phyloP scores from a whole-genome alignment of 2,888 invertebrate genomes.

The Glaucopsyche alexis region DNA sequence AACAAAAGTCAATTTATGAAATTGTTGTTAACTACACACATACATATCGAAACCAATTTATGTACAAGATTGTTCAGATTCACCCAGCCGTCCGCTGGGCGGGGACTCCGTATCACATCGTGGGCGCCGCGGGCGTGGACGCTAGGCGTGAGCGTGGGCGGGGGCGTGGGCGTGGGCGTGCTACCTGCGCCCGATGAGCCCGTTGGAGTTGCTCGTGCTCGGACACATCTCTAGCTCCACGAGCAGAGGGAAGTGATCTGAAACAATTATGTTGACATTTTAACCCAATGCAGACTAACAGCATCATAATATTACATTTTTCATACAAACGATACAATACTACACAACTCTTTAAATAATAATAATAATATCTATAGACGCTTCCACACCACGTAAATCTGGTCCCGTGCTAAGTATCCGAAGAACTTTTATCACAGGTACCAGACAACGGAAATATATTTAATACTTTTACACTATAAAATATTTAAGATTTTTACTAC shows the following conservation, averaged over 20 bases:
- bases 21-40: slow-evolving; percentile 11
- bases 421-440: no score
- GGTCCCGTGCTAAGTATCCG: no score
- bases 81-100: not conserved
- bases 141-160: slow-evolving; percentile 45
- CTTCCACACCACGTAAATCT: no score
- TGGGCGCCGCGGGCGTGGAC: slow-evolving; percentile 39
- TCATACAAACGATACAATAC: no score
- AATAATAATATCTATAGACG: no score
- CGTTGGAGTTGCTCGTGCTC: slow-evolving; percentile 87
- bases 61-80: slow-evolving; percentile 24
- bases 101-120: slow-evolving; percentile 28
- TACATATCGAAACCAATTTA: slow-evolving; percentile 14
- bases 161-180: slow-evolving; percentile 62
- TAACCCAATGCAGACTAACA: not conserved
- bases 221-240: slow-evolving; percentile 95
- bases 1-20: slow-evolving; percentile 17
- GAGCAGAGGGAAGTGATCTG: slow-evolving; percentile 95
- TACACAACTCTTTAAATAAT: no score
- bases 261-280: not conserved
- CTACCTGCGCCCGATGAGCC: slow-evolving; percentile 92
- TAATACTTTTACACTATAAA: no score
- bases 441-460: no score
- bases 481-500: no score
- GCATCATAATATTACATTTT: no score